These are phyloP conservation scores for Scomberomorus guttatus DNA, from an alignment of 2,797 vertebrate genomes.

Conservation along the genomic window DNA sequence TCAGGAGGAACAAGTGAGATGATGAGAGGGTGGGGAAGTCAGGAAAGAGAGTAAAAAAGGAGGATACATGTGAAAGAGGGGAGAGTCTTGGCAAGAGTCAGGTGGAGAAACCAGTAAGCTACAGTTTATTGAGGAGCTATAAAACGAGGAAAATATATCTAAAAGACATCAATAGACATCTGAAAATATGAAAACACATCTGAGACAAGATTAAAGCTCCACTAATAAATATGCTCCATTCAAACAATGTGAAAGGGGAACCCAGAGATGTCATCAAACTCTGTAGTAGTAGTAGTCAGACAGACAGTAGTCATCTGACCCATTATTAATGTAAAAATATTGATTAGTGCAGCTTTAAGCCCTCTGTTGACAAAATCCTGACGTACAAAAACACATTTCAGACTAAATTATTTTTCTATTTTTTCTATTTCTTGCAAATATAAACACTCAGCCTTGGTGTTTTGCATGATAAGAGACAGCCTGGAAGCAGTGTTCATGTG, in stretches of 20 bases:
- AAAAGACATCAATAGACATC: background rate
- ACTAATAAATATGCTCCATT: background rate
- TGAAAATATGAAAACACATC: background rate
- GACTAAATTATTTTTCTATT: background rate
- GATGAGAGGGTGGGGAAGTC: background rate
- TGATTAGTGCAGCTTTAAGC: background rate
- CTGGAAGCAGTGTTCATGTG: slow-evolving; percentile 1
- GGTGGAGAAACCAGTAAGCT: background rate
- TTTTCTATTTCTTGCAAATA: background rate
- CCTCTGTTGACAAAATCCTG: background rate
- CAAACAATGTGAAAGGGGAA: background rate
- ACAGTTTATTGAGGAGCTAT: background rate
- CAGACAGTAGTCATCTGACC: too few relatives aligned
- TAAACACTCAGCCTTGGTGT: background rate
- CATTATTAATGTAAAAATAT: background rate
- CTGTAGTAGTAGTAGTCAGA: background rate
- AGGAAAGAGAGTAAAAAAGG: background rate
- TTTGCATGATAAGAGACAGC: slow-evolving; percentile 9
- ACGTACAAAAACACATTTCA: background rate
- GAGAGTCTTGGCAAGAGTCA: background rate
- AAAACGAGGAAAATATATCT: background rate
- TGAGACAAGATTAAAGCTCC: background rate
- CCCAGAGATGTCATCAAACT: background rate
- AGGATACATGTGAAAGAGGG: background rate
- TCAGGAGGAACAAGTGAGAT: background rate